These are phyloP conservation scores for Enteromius anoplus DNA, from an alignment of 2,797 vertebrate genomes.

Conservation along the genomic window DNA sequence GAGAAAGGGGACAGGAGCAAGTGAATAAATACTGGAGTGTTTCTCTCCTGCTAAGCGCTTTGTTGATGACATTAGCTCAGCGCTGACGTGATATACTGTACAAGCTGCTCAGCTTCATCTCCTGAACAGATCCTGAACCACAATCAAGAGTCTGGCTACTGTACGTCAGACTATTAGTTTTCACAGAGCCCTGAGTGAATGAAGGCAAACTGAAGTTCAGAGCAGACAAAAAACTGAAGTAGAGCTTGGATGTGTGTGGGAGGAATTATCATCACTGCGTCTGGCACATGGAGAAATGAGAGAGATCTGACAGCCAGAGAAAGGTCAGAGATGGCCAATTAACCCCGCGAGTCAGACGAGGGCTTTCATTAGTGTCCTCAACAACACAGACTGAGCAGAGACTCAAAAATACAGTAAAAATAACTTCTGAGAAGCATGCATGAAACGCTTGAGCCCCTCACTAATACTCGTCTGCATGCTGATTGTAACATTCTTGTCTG, in stretches of 20 bases:
- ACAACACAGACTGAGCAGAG: not conserved
- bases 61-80: not conserved
- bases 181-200: not conserved
- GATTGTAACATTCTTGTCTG: too few species aligned
- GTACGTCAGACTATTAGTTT: not conserved
- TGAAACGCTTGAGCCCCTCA: not conserved
- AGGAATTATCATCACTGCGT: not conserved
- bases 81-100: not conserved
- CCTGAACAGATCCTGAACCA: not conserved
- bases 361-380: constrained; percentile 28
- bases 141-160: not conserved
- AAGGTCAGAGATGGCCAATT: constrained; percentile 52
- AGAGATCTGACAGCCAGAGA: not conserved
- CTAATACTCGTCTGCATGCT: not conserved
- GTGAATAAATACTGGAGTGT: not conserved
- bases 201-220: not conserved
- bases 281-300: too few species aligned
- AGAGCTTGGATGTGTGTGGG: not conserved
- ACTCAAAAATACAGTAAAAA: not conserved
- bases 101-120: not conserved
- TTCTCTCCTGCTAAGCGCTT: not conserved
- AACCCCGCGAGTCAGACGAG: constrained; percentile 22
- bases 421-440: not conserved
- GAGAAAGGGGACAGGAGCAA: not conserved
- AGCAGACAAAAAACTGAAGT: not conserved